phyloP scores from a whole-genome alignment of 2,797 vertebrate species.

The Danio albolineatus region DNA sequence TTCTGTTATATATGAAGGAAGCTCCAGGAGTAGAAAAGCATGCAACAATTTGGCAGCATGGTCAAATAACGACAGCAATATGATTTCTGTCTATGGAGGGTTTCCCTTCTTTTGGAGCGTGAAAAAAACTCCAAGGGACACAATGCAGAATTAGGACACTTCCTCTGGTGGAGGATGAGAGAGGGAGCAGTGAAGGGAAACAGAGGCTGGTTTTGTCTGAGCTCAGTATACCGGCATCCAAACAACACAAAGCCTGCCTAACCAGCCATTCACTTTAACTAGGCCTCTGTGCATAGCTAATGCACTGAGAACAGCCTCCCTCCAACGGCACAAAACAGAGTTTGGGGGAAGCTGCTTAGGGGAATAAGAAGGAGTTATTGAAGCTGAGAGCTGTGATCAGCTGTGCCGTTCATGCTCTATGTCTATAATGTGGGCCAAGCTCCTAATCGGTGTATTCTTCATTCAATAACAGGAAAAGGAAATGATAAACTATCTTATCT shows the following conservation, averaged over 20 bases:
- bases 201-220: slow-evolving; percentile 59
- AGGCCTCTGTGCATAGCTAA: slow-evolving; percentile 76
- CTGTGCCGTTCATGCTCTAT: neutral
- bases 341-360: neutral
- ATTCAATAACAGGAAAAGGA: slow-evolving; percentile 32
- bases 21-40: neutral
- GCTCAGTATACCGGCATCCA: slow-evolving; percentile 51
- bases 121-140: slow-evolving; percentile 37
- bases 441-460: neutral
- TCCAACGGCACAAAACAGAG: neutral
- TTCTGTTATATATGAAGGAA: neutral
- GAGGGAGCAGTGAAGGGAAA: slow-evolving; percentile 40
- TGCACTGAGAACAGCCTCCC: slow-evolving; percentile 50
- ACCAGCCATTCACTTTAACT: slow-evolving; percentile 68
- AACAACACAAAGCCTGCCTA: slow-evolving; percentile 75
- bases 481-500: slow-evolving; percentile 10
- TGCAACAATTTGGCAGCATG: slow-evolving; percentile 16
- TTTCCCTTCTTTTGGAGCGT: slow-evolving; percentile 34
- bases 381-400: slow-evolving; percentile 18
- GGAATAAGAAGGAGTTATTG: slow-evolving; percentile 28
- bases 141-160: slow-evolving; percentile 61
- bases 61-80: slow-evolving; percentile 30
- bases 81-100: slow-evolving; percentile 45
- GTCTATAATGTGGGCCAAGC: neutral
- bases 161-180: slow-evolving; percentile 47